Evolutionary conservation across 2,113 vertebrate genomes (phyloP), one percentile per base, ranked within the genome.

Genomic region (Hippoglossus stenolepis): DNA sequence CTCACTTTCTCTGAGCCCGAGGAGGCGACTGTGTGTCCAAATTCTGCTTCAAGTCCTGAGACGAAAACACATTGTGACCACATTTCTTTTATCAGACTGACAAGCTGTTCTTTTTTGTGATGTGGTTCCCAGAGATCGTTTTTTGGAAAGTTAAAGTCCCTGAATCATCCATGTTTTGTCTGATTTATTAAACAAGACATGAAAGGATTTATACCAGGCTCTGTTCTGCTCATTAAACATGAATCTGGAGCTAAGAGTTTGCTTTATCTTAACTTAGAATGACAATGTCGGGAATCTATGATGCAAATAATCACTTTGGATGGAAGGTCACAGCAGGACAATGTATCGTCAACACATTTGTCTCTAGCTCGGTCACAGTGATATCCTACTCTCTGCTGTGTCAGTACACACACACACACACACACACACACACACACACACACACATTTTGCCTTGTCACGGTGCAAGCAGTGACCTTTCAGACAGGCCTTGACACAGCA

Each of bases 361-460:
- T 43, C 2, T 43, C 10, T 43, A 13, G 40, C 40, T 43, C 12
- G 2, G 35, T 65, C 62, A 76, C 43, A 0, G 59, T 79, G 79
- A 74, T 77, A 87, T 73, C 11, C 12, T 43, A 43, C 40, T 43
- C 40, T 43, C 40, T 43, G 12, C 40, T 43, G 40, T 43, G 40
- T 43, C 40, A 13, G 3, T 43, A 43, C 12, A 43, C 40, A 43
- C 2, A 43, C 24, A 84, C 17, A 76, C 20, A 61, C 23, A 84
- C 13, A 76, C 20, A 61, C 23, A 84, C 17, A 76, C 20, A 61
- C 23, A 84, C 17, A 76, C 20, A 75, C 70, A 26, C 40, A 43
- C n/a, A 81, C 12, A 77, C 20, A 61, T 72, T 72, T 31, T 79
- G 77, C 75, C 54, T n/a, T 69, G 80, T 85, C 89, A 90, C 79